A percentile compares a stretch with the other conserved stretches of the same genome.
Conservation (phyloP, 2,888 invertebrate species). For the Sinohyriopsis cumingii region DNA sequence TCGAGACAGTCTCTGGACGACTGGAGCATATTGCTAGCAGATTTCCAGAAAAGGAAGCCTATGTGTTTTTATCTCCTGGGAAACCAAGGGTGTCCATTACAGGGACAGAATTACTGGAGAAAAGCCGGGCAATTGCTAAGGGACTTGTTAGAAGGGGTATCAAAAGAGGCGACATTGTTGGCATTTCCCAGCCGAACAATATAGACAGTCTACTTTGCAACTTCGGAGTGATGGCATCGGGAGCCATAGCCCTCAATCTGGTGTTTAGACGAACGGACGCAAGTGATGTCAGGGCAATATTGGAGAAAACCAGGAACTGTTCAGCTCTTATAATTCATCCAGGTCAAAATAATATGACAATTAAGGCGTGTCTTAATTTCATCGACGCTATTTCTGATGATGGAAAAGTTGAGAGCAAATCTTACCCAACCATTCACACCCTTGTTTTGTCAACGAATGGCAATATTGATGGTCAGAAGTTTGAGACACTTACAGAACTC, state of each 20-base stretch:
- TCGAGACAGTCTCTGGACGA: conserved; percentile 9
- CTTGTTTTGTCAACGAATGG: conserved; percentile 1
- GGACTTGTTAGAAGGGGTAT: conserved; percentile 17
- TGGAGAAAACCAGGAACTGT: conserved; percentile 7
- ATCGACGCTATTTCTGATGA: conserved; percentile 7
- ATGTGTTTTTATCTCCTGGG: conserved; percentile 19
- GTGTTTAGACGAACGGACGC: conserved; percentile 5
- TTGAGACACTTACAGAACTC: conserved; percentile 2
- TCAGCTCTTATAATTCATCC: conserved; percentile 13
- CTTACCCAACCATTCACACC: conserved; percentile 6
- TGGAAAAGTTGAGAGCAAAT: conserved; percentile 3
- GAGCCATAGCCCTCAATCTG: conserved; percentile 12
- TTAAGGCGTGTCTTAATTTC: conserved; percentile 17
- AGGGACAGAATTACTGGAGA: conserved; percentile 7
- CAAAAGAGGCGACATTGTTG: conserved; percentile 22
- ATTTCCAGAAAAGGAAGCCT: conserved; percentile 17
- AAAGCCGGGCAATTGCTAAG: conserved; percentile 3
- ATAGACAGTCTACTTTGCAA: conserved; percentile 15
- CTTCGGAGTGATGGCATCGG: conserved; percentile 20
- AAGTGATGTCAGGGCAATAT: not conserved
- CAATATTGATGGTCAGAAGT: not conserved
- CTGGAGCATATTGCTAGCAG: conserved; percentile 5
- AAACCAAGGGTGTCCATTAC: conserved; percentile 12
- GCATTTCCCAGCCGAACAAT: conserved; percentile 16
- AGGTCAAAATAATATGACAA: not conserved